Percentiles rank a stretch among this genome's conserved stretches.
phyloP scores from a whole-genome alignment of 2,797 vertebrate genomes.

The Champsocephalus esox region DNA sequence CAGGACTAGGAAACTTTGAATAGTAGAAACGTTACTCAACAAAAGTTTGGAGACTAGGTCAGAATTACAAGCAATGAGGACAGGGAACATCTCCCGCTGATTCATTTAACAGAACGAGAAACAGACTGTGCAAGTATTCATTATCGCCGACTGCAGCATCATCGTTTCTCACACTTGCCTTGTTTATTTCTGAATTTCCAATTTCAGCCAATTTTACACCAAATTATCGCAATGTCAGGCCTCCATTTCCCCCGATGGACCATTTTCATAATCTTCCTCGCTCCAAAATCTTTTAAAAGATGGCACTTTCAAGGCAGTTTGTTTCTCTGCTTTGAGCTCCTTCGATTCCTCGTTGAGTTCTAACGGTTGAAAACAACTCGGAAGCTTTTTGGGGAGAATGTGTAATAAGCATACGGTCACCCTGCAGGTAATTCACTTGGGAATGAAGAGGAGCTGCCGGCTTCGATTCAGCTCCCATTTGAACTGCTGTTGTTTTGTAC shows the following conservation, averaged over 20 bases:
- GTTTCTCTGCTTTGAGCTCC: constrained; percentile 58
- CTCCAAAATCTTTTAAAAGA: constrained; percentile 15
- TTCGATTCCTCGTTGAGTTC: constrained; percentile 44
- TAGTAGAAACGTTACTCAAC: constrained; percentile 9
- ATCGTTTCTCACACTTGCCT: constrained; percentile 57
- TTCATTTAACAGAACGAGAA: constrained; percentile 39
- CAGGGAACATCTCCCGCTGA: constrained; percentile 32
- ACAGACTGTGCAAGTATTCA: constrained; percentile 58
- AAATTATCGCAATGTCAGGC: constrained; percentile 67
- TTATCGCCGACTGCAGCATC: constrained; percentile 52
- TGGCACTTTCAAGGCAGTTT: constrained; percentile 56
- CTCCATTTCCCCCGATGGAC: constrained; percentile 48
- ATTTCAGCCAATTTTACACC: constrained; percentile 74
- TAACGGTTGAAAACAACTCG: constrained; percentile 68
- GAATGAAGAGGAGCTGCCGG: constrained; percentile 69
- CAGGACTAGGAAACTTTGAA: constrained; percentile 18
- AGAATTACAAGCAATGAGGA: constrained; percentile 43
- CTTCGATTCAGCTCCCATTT: constrained; percentile 74
- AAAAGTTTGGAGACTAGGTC: constrained; percentile 22
- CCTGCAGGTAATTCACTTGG: constrained; percentile 81
- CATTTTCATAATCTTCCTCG: constrained; percentile 57
- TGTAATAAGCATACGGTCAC: constrained; percentile 80
- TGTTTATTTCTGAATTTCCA: constrained; percentile 68
- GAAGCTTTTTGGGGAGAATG: constrained; percentile 55
- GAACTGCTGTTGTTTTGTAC: constrained; percentile 67